A percentile compares a stretch with the other conserved stretches of the same genome.
Conservation (phyloP, 2,113 vertebrate genomes). For the Xenopus laevis region DNA sequence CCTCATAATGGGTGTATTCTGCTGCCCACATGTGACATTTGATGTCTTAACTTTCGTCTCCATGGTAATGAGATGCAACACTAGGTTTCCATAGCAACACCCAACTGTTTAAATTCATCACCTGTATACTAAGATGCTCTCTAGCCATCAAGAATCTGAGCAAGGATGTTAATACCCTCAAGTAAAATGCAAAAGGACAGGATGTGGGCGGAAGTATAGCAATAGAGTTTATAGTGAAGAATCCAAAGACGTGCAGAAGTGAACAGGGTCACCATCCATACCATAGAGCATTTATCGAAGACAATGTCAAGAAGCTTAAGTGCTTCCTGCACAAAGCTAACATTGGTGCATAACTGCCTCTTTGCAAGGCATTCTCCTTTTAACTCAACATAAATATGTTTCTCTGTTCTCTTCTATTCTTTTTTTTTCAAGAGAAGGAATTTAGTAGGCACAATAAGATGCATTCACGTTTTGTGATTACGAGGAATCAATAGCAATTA, state of each 20-base stretch:
- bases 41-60: conserved; percentile 74
- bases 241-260: background rate
- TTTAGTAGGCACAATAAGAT: no score
- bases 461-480: no score
- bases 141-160: conserved; percentile 36
- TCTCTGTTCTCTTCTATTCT: no score
- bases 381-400: no score
- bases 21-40: conserved; percentile 48
- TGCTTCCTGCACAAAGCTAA: no score
- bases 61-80: conserved; percentile 72
- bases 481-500: no score
- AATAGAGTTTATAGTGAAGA: background rate
- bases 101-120: conserved; percentile 74
- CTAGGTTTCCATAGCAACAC: conserved; percentile 71
- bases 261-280: background rate
- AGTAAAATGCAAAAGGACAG: conserved; percentile 14
- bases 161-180: conserved; percentile 36
- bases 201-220: background rate
- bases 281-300: background rate
- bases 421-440: no score
- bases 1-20: background rate
- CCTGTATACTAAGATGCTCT: conserved; percentile 58
- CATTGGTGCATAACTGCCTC: no score
- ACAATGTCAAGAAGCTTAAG: no score
- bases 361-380: no score